These are phyloP conservation scores for Azorinus chamasolen DNA, from an alignment of 2,888 invertebrate species.

Conservation along the genomic window DNA sequence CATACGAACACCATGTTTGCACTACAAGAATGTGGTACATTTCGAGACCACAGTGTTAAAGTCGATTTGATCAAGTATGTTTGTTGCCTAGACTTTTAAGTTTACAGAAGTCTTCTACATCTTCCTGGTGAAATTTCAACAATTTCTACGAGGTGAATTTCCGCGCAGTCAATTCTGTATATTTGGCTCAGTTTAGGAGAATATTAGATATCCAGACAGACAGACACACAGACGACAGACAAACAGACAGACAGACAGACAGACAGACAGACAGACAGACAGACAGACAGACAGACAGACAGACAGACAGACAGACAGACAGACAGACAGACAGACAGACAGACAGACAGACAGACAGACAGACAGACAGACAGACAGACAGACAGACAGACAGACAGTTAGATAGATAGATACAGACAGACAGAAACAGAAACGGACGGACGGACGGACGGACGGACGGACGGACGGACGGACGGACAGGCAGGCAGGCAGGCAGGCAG, in stretches of 20 bases:
- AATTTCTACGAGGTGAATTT: too few species aligned
- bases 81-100: too few species aligned
- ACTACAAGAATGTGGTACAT: too few species aligned
- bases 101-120: too few species aligned
- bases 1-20: too few species aligned
- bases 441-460: slow-evolving; percentile 14
- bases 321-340: slow-evolving; percentile 32
- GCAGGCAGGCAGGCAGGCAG: slow-evolving; percentile 12
- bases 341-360: slow-evolving; percentile 42
- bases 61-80: too few species aligned
- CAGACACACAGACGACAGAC: slow-evolving; percentile 9
- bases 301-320: slow-evolving; percentile 37
- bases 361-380: slow-evolving; percentile 28
- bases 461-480: slow-evolving; percentile 13
- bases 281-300: slow-evolving; percentile 39
- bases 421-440: slow-evolving; percentile 14
- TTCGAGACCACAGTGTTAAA: too few species aligned
- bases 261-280: slow-evolving; percentile 33
- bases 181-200: too few species aligned
- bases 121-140: too few species aligned
- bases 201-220: slow-evolving; percentile 10
- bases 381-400: slow-evolving; percentile 18
- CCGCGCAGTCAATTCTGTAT: too few species aligned
- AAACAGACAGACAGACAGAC: slow-evolving; percentile 27
- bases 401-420: slow-evolving; percentile 18